Evolutionary conservation across 2,113 vertebrate genomes (phyloP), one percentile per base, ranked within the genome.

Genomic region (Phylloscopus trochiloides): DNA sequence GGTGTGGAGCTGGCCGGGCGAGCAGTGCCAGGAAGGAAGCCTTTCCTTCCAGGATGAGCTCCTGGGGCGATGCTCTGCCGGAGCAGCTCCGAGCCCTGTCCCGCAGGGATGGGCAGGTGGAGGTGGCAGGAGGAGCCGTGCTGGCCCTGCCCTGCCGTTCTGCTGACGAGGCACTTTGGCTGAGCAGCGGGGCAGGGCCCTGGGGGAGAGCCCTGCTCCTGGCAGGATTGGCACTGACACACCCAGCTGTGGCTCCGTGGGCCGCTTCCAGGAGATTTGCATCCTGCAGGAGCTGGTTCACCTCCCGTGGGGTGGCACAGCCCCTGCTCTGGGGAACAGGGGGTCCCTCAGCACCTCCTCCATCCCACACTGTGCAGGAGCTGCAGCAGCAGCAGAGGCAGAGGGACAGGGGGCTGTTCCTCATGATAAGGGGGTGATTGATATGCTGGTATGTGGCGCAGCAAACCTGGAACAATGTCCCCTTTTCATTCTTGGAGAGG

Each of bases 371-470:
- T 0, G 4, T 54, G 84, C 72, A 55, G 67, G 80, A 55, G 58
- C 84, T 48, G 57, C 77, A 12, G 18, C 5, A 13, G 78, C 72
- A 92, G 57, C 17, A 3, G 68, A 24, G 63, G 75, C 86, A 81
- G 72, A 90, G 84, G 91, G 86, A 36, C 31, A 1, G 65, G 92
- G 81, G 94, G 80, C 65, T 68, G 58, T 28, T 93, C 54, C 85
- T 66, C 65, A 6, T 52, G 94, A 90, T 96, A 95, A 95, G 91
- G 45, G 76, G 26, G 72, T 89, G 91, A 91, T 96, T 92, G 96
- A 95, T 94, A 86, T 12, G 31, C 84, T 95, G 95, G 94, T 93
- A 93, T 97, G 96, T 71, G 43, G 96, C 20, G 6, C 73, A n/a
- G 86, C 88, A 63, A 66, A 66, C 59, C 43, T 40, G 62, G 47